phyloP scores from a whole-genome alignment of 2,888 invertebrate species.

The Drosophila anomalata region DNA sequence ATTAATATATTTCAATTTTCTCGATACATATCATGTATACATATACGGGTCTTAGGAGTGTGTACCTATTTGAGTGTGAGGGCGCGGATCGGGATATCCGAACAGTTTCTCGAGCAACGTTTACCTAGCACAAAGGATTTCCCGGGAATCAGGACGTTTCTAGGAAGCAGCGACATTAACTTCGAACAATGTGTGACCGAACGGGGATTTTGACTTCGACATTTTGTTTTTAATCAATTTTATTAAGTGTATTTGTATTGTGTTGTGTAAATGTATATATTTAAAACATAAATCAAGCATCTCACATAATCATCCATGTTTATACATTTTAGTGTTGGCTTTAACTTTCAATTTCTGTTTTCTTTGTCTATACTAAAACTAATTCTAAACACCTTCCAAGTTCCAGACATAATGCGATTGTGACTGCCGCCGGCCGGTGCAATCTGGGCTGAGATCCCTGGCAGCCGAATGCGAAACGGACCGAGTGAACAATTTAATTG shows the following conservation, averaged over 20 bases:
- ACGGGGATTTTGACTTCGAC: not conserved
- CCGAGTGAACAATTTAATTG: slow-evolving; percentile 31
- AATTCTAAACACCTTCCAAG: slow-evolving; percentile 62
- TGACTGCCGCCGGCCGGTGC: slow-evolving; percentile 8
- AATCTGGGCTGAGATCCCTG: slow-evolving; percentile 31
- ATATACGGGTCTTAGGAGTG: slow-evolving; percentile 26
- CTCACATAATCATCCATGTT: slow-evolving; percentile 50
- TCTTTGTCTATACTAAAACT: slow-evolving; percentile 66
- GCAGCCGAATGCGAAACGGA: slow-evolving; percentile 31
- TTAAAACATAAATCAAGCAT: slow-evolving; percentile 56
- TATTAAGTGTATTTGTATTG: slow-evolving; percentile 35
- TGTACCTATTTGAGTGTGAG: slow-evolving; percentile 28
- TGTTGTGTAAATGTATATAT: slow-evolving; percentile 37
- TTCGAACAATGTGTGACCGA: not conserved
- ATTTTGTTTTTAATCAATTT: slow-evolving; percentile 37
- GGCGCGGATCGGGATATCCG: slow-evolving; percentile 2
- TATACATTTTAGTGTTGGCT: slow-evolving; percentile 38
- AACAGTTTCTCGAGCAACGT: slow-evolving; percentile 6
- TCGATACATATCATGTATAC: slow-evolving; percentile 20
- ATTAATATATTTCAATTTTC: slow-evolving; percentile 48
- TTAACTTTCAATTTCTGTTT: slow-evolving; percentile 25
- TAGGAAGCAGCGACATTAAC: slow-evolving; percentile 16
- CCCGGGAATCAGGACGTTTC: not conserved
- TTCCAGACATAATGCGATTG: slow-evolving; percentile 33
- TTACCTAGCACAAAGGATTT: slow-evolving; percentile 9